These are phyloP conservation scores for Linyphia triangularis DNA, from an alignment of 2,888 invertebrate species.

Conservation along the genomic window DNA sequence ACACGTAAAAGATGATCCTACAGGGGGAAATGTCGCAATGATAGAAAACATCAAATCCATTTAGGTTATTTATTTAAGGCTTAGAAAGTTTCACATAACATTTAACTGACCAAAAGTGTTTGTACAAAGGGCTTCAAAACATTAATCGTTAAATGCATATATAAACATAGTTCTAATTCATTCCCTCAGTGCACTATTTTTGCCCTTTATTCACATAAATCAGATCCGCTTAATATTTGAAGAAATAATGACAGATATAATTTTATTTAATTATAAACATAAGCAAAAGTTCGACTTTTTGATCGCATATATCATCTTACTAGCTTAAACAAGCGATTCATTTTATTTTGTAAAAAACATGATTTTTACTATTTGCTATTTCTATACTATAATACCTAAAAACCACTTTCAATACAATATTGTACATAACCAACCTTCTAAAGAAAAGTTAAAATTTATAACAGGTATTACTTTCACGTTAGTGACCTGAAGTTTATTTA, in stretches of 20 bases:
- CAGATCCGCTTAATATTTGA: slow-evolving; percentile 46
- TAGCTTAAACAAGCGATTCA: slow-evolving; percentile 43
- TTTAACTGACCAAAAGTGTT: slow-evolving; percentile 65
- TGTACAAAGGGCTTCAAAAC: slow-evolving; percentile 71
- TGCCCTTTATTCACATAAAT: slow-evolving; percentile 34
- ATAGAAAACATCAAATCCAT: slow-evolving; percentile 38
- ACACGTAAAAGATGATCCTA: slow-evolving; percentile 47
- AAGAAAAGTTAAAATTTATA: slow-evolving; percentile 54
- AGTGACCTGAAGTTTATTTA: slow-evolving; percentile 54
- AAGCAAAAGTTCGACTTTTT: slow-evolving; percentile 37
- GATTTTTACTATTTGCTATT: slow-evolving; percentile 64
- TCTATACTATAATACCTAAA: slow-evolving; percentile 24
- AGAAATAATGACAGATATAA: slow-evolving; percentile 17
- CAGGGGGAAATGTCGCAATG: slow-evolving; percentile 46
- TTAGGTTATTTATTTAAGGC: slow-evolving; percentile 60
- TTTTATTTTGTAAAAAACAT: slow-evolving; percentile 52
- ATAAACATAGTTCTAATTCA: slow-evolving; percentile 48
- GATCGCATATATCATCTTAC: slow-evolving; percentile 45
- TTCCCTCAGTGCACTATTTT: slow-evolving; percentile 66
- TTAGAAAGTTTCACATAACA: slow-evolving; percentile 51
- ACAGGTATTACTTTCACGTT: slow-evolving; percentile 26
- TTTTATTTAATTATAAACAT: slow-evolving; percentile 34
- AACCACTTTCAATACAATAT: slow-evolving; percentile 42
- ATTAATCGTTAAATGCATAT: slow-evolving; percentile 33
- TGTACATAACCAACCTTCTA: slow-evolving; percentile 55